Evolutionary conservation across 37 sponge, comb jelly and placozoan species (phyloP).

Genomic region (Mnemiopsis leidyi): DNA sequence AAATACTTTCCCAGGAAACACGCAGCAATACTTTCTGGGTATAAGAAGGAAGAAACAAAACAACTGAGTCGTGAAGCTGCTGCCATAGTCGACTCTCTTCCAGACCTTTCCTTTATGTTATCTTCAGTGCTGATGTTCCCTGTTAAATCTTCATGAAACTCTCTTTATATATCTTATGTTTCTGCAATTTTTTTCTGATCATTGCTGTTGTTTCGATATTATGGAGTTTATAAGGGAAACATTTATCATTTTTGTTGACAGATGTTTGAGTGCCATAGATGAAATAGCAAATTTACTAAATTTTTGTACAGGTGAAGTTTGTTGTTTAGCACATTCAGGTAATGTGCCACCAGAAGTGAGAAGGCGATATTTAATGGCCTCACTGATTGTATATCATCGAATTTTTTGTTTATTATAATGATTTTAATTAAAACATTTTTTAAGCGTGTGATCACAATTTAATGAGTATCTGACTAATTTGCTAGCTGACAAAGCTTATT

Average conservation of each 20-base stretch:
- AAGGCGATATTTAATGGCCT: no score
- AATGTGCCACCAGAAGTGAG: background rate
- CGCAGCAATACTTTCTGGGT: slow-evolving; percentile 28
- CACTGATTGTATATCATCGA: background rate
- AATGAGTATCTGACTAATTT: no score
- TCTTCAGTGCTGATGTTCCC: slow-evolving; percentile 62
- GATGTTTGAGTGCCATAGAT: background rate
- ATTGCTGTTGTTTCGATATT: no score
- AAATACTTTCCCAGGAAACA: background rate
- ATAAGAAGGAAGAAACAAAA: background rate
- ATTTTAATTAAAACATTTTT: background rate
- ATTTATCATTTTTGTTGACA: background rate
- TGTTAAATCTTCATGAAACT: background rate
- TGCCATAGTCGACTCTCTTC: slow-evolving; percentile 17
- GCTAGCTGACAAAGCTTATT: no score
- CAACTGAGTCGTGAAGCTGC: slow-evolving; percentile 13
- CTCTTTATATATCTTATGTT: no score
- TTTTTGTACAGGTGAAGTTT: background rate
- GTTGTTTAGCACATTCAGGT: background rate
- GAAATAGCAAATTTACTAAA: no score
- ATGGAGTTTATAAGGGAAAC: no score
- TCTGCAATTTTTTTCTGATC: no score
- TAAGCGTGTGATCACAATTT: no score
- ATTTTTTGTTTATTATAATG: background rate
- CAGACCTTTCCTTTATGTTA: slow-evolving; percentile 62